phyloP scores from a whole-genome alignment of 2,113 vertebrate genomes.

The Nicator chloris region DNA sequence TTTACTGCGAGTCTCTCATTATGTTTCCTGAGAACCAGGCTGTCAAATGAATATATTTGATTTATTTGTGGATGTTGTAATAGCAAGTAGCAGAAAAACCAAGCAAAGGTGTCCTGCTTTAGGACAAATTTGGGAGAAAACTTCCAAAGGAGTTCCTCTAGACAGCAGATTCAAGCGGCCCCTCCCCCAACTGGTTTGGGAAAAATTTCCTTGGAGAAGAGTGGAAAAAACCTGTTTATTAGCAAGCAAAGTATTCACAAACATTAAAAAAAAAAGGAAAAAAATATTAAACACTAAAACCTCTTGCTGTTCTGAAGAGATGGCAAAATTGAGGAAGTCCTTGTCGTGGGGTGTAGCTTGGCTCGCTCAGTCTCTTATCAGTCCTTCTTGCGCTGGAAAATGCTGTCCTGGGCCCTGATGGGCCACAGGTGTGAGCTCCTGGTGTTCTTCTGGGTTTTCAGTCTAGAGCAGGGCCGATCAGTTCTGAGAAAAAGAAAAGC shows the following conservation, averaged over 20 bases:
- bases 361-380: not conserved
- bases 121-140: not conserved
- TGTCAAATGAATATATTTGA: not conserved
- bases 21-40: not conserved
- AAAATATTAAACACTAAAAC: not conserved
- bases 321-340: not conserved
- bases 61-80: not conserved
- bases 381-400: not conserved
- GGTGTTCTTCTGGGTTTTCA: not conserved
- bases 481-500: not conserved
- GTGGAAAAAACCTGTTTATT: not conserved
- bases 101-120: not conserved
- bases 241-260: not conserved
- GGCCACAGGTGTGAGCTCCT: not conserved
- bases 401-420: not conserved
- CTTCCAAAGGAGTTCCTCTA: not conserved
- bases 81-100: not conserved
- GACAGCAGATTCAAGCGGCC: not conserved
- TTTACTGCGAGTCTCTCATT: not conserved
- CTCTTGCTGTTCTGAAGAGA: not conserved
- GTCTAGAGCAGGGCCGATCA: not conserved
- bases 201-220: not conserved
- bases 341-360: not conserved
- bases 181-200: not conserved
- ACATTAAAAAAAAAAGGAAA: not conserved